phyloP scores from a whole-genome alignment of 2,113 vertebrate species.

The Machaerirhynchus nigripectus region DNA sequence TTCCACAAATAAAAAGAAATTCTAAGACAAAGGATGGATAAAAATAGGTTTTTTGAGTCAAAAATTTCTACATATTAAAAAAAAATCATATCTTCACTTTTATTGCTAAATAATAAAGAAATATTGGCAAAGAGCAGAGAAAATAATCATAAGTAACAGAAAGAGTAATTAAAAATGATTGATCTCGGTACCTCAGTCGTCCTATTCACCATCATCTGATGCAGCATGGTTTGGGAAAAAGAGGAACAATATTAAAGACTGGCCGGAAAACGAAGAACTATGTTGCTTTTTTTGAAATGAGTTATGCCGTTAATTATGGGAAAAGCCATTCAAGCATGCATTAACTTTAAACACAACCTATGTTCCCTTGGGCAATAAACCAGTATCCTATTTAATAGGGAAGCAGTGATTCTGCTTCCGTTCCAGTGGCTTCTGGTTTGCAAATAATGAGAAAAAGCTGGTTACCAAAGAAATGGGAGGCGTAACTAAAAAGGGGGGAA shows the following conservation, averaged over 20 bases:
- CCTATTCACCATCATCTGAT: constrained; percentile 99
- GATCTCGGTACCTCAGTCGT: constrained; percentile 93
- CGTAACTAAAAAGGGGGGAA: background rate
- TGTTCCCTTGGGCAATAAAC: background rate
- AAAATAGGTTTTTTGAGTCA: background rate
- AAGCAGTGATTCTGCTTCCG: background rate
- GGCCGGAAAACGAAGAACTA: background rate
- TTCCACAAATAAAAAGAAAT: background rate
- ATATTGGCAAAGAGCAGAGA: background rate
- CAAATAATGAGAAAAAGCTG: background rate
- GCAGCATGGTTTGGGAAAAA: constrained; percentile 80
- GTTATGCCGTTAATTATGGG: constrained; percentile 22
- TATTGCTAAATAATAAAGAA: background rate
- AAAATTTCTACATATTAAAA: background rate
- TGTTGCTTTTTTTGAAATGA: constrained; percentile 29
- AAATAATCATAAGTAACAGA: constrained; percentile 13
- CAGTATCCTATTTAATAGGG: background rate
- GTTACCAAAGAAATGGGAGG: background rate
- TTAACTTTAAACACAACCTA: constrained; percentile 27
- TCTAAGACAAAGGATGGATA: background rate
- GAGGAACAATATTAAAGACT: constrained; percentile 75
- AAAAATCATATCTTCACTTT: background rate
- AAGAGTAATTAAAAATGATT: constrained; percentile 62
- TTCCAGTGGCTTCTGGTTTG: background rate
- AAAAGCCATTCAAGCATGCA: constrained; percentile 40